Evolutionary conservation across 2,113 vertebrate species (phyloP).

Genomic region (Grallaria varia): DNA sequence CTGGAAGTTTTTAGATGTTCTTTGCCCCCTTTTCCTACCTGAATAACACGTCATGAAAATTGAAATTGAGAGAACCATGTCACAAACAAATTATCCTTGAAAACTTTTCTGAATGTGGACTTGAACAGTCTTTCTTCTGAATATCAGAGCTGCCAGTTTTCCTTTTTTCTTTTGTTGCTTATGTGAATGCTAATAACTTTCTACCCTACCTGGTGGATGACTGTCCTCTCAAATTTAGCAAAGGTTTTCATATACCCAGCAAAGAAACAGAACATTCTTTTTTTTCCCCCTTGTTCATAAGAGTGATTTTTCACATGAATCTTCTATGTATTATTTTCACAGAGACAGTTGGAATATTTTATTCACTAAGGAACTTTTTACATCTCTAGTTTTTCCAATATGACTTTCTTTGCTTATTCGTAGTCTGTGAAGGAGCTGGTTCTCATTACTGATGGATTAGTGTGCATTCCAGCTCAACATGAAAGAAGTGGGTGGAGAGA

Average conservation of each 20-base stretch:
- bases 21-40: not conserved
- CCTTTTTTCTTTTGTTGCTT: not conserved
- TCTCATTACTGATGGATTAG: not conserved
- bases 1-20: not conserved
- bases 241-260: not conserved
- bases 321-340: not conserved
- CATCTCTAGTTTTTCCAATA: not conserved
- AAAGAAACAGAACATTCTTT: not conserved
- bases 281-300: not conserved
- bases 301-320: not conserved
- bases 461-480: not conserved
- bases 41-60: not conserved
- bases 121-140: not conserved
- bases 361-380: not conserved
- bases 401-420: not conserved
- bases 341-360: not conserved
- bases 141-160: not conserved
- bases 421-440: not conserved
- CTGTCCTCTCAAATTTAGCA: not conserved
- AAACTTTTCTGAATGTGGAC: not conserved
- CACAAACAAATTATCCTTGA: not conserved
- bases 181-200: not conserved
- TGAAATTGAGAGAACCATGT: not conserved
- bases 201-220: not conserved
- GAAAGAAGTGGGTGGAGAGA: not conserved